Base-by-base conservation (phyloP, 2,113 vertebrate species). In the Formicarius rufipectus region DNA sequence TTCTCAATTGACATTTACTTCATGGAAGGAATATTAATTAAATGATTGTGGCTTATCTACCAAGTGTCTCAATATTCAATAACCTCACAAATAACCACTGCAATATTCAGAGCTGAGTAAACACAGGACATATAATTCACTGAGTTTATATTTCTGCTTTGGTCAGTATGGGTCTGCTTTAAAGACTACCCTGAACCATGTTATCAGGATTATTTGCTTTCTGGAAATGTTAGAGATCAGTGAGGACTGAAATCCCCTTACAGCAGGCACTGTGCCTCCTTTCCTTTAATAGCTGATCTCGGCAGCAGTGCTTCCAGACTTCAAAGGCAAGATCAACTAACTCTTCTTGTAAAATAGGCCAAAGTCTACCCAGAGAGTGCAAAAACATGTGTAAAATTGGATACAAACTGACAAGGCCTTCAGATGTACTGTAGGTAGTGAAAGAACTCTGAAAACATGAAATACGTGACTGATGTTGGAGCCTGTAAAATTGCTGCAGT, bases 321-420 rank as follows among this genome's bases (percentile, higher is more conserved):
- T 94, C 83, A 95, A 95, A 96, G 59, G 76, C 39, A 90, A 69
- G 27, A 86, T 74, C 83, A 90, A 50, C 90, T 77, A 93, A 92
- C 39, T 84, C 55, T 37, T 76, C 79, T 88, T 59, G 72, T 86
- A 95, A 94, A 97, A 92, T 84, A 96, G 90, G 94, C 63, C 90
- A 84, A 93, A 59, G 42, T 86, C 91, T 86, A 89, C 52, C 68
- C 89, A 84, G 76, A 93, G 85, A 92, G 68, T n/a, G 68, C 68
- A 95, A 95, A 95, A 92, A 71, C 13, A 47, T 18, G 20, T 94
- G 95, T 95, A 93, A 92, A 96, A 90, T 60, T 92, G 83, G 89
- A 97, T 92, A 59, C 39, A 90, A 96, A 84, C 89, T 95, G 95
- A 95, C 95, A 97, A 77, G 73, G 45, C 75, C 47, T 95, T 93